A percentile compares a stretch with the other conserved stretches of the same genome.
Evolutionary conservation across 2,888 invertebrate species (phyloP).

Genomic region (Volucella bombylans): DNA sequence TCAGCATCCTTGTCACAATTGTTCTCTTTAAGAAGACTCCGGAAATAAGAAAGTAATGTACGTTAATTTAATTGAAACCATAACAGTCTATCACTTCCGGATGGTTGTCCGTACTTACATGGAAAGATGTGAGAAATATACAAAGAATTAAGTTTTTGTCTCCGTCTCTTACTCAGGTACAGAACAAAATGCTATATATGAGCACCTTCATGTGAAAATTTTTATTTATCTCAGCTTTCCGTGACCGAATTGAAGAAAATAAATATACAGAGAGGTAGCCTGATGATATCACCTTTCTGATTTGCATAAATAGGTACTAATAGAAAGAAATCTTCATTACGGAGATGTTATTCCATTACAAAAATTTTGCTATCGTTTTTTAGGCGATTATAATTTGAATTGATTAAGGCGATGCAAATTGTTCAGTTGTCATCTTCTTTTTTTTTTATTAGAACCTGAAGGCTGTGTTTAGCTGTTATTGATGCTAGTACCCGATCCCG

Average conservation of each 20-base stretch:
- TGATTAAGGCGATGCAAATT: conserved; percentile 53
- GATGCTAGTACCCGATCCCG: conserved; percentile 18
- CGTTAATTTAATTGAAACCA: conserved; percentile 67
- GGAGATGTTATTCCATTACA: conserved; percentile 63
- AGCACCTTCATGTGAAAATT: no score
- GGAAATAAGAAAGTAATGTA: conserved; percentile 30
- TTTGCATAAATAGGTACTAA: conserved; percentile 56
- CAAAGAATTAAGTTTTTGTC: conserved; percentile 26
- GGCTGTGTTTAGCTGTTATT: conserved; percentile 54
- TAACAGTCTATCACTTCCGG: conserved; percentile 55
- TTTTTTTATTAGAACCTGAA: conserved; percentile 31
- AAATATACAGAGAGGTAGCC: conserved; percentile 66
- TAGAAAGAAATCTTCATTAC: conserved; percentile 50
- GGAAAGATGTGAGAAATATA: conserved; percentile 58
- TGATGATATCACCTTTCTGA: conserved; percentile 64
- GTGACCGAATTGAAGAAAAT: conserved; percentile 66
- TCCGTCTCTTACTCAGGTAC: not conserved
- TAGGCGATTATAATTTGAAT: not conserved
- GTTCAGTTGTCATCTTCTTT: conserved; percentile 6
- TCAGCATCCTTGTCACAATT: not conserved
- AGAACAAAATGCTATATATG: no score
- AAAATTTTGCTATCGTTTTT: conserved; percentile 40
- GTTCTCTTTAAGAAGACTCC: no score
- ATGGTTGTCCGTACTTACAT: not conserved
- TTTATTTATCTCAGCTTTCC: conserved; percentile 30